Base-by-base conservation (phyloP, 2,888 invertebrate genomes). In the Netelia virgata region DNA sequence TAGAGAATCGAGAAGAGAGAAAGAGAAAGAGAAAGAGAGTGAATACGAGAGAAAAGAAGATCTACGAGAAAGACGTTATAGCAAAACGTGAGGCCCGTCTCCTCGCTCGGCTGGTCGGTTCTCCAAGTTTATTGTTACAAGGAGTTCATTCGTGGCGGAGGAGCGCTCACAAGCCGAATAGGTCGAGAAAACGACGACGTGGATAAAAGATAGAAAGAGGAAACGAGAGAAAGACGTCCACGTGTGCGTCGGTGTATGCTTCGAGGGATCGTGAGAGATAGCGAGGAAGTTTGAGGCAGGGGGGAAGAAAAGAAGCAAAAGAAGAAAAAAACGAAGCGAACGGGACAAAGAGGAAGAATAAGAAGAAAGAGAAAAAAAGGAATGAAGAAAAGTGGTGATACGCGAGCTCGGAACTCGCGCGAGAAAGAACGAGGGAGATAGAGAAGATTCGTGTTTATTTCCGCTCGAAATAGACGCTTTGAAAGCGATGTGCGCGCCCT, bases 71-170 rank as follows among this genome's bases (percentile, higher is more conserved):
- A 79, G 82, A 85, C 79, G 72, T 85, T 79, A 82, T 59, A 82
- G 82, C 75, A 47, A 41, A 83, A 57, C 57, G 81, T 73, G 79
- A 59, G 66, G 50, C 66, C n/a, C 70, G 61, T 59, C 79, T 77
- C 61, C 55, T 75, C 70, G 81, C 63, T 76, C 57, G 9, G 84
- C 78, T 69, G 75, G 74, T 55, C 68, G 84, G 75, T 80, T 82
- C 83, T 70, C 70, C 83, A 86, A 87, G 90, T 90, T 90, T 90
- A 90, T 90, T 90, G 90, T 90, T 90, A 87, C 87, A 90, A 88
- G 87, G 88, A 88, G 87, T 87, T 88, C 87, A 89, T 88, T 89
- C 88, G 89, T 87, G 85, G 87, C 85, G 78, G 70, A 23, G 47
- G 28, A 36, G 53, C 50, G 9, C 55, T 10, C 14, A 14, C 47